phyloP scores from a whole-genome alignment of 2,888 invertebrate genomes.

The Trilocha varians region DNA sequence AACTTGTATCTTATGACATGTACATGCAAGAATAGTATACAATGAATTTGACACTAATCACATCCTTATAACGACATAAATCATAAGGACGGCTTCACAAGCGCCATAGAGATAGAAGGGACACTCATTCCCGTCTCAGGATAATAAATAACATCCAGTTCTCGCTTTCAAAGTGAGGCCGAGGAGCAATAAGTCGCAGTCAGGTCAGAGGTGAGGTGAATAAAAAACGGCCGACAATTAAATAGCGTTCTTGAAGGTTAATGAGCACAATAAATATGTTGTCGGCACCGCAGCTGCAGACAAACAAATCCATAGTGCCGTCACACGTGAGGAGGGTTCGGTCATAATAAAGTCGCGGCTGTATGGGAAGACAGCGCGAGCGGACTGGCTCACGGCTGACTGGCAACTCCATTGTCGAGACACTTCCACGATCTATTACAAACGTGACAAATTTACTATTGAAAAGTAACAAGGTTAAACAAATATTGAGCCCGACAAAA shows the following conservation, averaged over 20 bases:
- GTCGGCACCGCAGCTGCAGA: conserved; percentile 71
- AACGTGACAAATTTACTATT: conserved; percentile 43
- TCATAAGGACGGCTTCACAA: conserved; percentile 60
- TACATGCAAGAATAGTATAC: conserved; percentile 12
- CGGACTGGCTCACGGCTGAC: conserved; percentile 26
- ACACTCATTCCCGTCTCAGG: conserved; percentile 59
- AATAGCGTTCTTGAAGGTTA: conserved; percentile 74
- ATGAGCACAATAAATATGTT: conserved; percentile 74
- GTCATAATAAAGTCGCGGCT: conserved; percentile 21
- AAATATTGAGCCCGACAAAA: conserved; percentile 31
- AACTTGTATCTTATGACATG: not conserved
- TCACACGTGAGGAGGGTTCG: conserved; percentile 62
- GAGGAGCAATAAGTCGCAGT: conserved; percentile 69
- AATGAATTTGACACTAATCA: conserved; percentile 52
- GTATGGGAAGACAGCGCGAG: conserved; percentile 25
- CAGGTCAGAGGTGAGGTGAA: conserved; percentile 71
- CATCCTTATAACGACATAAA: conserved; percentile 63
- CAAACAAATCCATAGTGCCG: conserved; percentile 63
- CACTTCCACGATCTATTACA: conserved; percentile 36
- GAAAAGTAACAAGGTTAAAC: conserved; percentile 37
- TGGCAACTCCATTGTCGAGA: conserved; percentile 55
- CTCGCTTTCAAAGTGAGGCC: conserved; percentile 67
- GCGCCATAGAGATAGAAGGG: conserved; percentile 67
- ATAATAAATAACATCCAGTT: conserved; percentile 70
- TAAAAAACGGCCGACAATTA: conserved; percentile 74